Base-by-base conservation (phyloP, 2,797 vertebrate species). In the Cossypha caffra region DNA sequence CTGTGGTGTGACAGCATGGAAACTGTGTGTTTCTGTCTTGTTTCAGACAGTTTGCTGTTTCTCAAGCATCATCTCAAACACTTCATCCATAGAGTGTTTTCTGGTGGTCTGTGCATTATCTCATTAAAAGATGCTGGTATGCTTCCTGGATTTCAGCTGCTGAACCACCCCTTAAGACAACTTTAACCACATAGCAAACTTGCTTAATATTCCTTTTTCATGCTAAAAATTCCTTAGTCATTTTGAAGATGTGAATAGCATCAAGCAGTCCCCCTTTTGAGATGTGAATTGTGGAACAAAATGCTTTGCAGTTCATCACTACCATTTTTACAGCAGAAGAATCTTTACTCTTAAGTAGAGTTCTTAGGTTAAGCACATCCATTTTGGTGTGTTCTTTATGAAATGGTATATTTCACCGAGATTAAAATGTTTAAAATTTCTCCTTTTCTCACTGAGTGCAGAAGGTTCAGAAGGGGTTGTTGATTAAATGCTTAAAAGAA, bases 281-380 rank as follows among this genome's bases (percentile, higher is more conserved):
- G 5, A 79, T 26, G 2, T 37, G 18, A 35, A 29, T 29, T 57
- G 7, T 28, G 43, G 54, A 51, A 64, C 16, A 40, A 52, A 5
- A 23, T 0, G 0, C 4, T 43, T 62, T 90, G 37, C 5, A 24
- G 2, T 73, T 62, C 2, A 1, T n/a, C 13, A 14, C 9, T 51
- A 18, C 10, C 5, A 2, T 72, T 72, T 54, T 63, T 71, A 29
- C 11, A 75, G 11, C 31, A 45, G 7, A 63, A 29, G 6, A 63
- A 26, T 7, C 23, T 76, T 64, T 67, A 20, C 4, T 52, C n/a
- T 63, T 20, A 40, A 24, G 25, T 28, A 35, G 38, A 52, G 23
- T 43, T 75, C 20, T 42, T 58, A 43, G n/a, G 45, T 55, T 54
- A 31, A 55, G 6, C 17, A 18, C 9, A 47, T 40, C 3, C 0